These are phyloP conservation scores for Trypoxylon attenuatum DNA, from an alignment of 2,888 invertebrate genomes.

Conservation along the genomic window DNA sequence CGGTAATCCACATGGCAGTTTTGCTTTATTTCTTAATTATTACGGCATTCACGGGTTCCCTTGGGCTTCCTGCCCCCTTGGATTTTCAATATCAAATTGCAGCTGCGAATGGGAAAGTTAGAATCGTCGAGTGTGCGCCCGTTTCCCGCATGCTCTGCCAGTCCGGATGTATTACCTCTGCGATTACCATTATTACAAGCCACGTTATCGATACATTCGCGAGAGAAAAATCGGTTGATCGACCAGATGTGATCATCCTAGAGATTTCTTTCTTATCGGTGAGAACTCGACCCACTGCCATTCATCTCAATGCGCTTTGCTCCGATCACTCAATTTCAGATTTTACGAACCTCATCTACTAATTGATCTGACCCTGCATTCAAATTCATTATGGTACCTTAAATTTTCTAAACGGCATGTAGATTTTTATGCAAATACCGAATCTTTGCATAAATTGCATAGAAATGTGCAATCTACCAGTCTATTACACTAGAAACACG, in stretches of 20 bases:
- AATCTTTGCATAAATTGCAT: no score
- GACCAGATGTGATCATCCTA: not conserved
- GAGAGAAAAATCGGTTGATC: not conserved
- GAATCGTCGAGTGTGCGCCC: not conserved
- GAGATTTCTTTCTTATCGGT: not conserved
- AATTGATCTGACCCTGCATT: no score
- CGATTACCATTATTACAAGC: not conserved
- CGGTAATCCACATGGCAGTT: constrained; percentile 5
- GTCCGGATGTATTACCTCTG: not conserved
- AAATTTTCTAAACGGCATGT: no score
- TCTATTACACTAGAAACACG: no score
- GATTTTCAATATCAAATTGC: not conserved
- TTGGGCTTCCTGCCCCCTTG: not conserved
- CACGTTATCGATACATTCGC: not conserved
- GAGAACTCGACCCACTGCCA: no score
- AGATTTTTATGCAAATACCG: no score
- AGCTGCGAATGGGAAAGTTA: not conserved
- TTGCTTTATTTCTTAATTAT: constrained; percentile 15
- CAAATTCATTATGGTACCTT: no score
- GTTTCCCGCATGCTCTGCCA: not conserved
- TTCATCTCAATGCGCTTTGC: no score
- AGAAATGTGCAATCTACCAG: no score
- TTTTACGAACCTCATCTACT: no score
- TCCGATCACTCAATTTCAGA: no score
- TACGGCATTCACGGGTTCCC: not conserved